Evolutionary conservation across 2,797 vertebrate species (phyloP), one percentile per base, ranked within the genome.

Genomic region (Pipistrellus pygmaeus): DNA sequence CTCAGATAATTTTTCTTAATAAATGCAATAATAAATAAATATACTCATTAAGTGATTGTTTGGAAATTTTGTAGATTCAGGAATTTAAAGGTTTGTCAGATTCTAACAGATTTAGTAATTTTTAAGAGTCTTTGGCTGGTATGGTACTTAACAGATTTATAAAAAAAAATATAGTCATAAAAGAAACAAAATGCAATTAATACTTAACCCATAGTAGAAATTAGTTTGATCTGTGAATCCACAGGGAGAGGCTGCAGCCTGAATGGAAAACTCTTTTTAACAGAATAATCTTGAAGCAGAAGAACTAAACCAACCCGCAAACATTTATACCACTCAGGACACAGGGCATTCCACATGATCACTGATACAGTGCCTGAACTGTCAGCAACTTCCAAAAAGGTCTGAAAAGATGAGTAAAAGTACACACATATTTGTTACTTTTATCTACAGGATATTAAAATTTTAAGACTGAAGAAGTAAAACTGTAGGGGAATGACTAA

Each of bases 361-460:
- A 99, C 98, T 3, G 99, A 99, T 98, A 99, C 99, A 60, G 98
- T 98, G 80, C 99, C 99, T 46, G 99, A 99, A 97, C 98, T 98
- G 98, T 99, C 99, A 76, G 99, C 99, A 82, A 99, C 99, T 98
- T 99, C 99, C 97, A 99, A 99, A 97, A 99, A 99, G 5, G 98
- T 99, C 99, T 99, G 97, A 85, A 27, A 91, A 96, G 55, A 69
- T 25, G 84, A 78, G 76, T 78, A 96, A 96, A 85, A 25, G 4
- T 32, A 51, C 8, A 85, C 32, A 23, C 0, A 64, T 87, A 64
- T 90, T 66, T 85, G 44, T 78, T 35, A 91, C 38, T 76, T 90
- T 88, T 71, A 84, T 30, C 17, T 78, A 88, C n/a, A 75, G 48
- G n/a, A 25, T 38, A 6, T 48, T 93, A 51, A 75, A 64, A 57